These are phyloP conservation scores for Uloborus plumipes DNA, from an alignment of 2,888 invertebrate species.

Conservation along the genomic window DNA sequence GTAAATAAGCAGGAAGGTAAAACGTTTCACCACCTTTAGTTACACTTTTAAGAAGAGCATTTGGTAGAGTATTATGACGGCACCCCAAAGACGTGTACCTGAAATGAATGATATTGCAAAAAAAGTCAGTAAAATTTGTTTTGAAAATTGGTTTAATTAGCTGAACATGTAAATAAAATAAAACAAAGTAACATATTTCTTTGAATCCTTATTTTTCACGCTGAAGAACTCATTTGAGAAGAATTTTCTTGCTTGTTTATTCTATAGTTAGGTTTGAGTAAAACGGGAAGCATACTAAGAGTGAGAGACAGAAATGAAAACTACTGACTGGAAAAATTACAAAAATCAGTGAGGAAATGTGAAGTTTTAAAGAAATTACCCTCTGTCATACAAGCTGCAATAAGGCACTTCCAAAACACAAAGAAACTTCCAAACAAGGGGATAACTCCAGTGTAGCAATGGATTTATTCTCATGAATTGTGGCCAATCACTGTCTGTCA, in stretches of 20 bases:
- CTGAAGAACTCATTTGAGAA: too few species aligned
- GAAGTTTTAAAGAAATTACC: slow-evolving; percentile 74
- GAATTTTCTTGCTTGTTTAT: too few species aligned
- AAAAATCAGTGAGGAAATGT: background rate
- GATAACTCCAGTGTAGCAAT: slow-evolving; percentile 91
- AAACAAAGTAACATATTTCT: too few species aligned
- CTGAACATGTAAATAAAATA: too few species aligned
- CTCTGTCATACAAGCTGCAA: slow-evolving; percentile 89
- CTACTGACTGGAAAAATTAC: background rate
- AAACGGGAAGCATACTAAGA: too few species aligned
- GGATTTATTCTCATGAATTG: slow-evolving; percentile 89
- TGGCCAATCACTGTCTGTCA: slow-evolving; percentile 92
- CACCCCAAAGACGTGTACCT: slow-evolving; percentile 91
- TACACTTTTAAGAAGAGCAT: slow-evolving; percentile 78
- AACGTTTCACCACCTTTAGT: slow-evolving; percentile 73
- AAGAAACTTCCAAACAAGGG: slow-evolving; percentile 92
- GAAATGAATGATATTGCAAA: slow-evolving; percentile 45
- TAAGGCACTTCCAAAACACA: slow-evolving; percentile 85
- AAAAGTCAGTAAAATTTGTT: background rate
- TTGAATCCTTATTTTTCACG: too few species aligned
- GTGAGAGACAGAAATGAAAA: too few species aligned
- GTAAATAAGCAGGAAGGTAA: slow-evolving; percentile 83
- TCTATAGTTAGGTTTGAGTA: too few species aligned
- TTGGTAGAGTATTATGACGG: slow-evolving; percentile 83
- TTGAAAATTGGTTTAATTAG: too few species aligned